phyloP scores from a whole-genome alignment of 35 echinoderm and acorn worm species.

The Patiria miniata region DNA sequence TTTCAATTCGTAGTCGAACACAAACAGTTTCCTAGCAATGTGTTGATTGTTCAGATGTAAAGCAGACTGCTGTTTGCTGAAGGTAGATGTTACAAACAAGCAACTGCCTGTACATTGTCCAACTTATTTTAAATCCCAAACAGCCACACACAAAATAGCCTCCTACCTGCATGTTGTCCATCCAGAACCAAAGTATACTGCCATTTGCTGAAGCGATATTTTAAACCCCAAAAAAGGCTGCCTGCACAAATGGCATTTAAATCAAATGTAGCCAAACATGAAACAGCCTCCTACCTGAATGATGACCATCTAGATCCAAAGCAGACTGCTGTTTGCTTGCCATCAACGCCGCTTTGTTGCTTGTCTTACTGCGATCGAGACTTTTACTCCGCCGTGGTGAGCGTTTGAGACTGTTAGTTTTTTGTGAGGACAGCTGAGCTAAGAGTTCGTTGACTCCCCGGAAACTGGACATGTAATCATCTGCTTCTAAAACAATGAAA shows the following conservation, averaged over 20 bases:
- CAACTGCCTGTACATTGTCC: no score
- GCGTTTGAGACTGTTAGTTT: slow-evolving; percentile 44
- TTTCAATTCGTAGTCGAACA: no score
- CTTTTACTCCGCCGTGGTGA: slow-evolving; percentile 73
- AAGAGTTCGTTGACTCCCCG: slow-evolving; percentile 68
- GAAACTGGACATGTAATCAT: slow-evolving; percentile 89
- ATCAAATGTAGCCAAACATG: neutral
- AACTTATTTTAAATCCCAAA: neutral
- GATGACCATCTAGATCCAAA: slow-evolving; percentile 65
- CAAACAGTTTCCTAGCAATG: no score
- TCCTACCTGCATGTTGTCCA: neutral
- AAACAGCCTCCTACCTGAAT: neutral
- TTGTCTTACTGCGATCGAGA: slow-evolving; percentile 83
- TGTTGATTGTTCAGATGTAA: no score
- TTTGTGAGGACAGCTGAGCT: slow-evolving; percentile 39
- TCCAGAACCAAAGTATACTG: neutral
- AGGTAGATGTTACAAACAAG: no score
- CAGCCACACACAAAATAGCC: neutral
- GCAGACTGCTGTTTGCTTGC: slow-evolving; percentile 74
- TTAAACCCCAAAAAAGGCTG: no score
- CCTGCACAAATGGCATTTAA: no score
- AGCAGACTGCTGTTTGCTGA: no score
- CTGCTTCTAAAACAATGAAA: slow-evolving; percentile 50
- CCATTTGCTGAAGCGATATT: slow-evolving; percentile 1
- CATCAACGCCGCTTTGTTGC: slow-evolving; percentile 77